Conservation (phyloP, 2,888 invertebrate genomes). For the Eremobia ochroleuca region DNA sequence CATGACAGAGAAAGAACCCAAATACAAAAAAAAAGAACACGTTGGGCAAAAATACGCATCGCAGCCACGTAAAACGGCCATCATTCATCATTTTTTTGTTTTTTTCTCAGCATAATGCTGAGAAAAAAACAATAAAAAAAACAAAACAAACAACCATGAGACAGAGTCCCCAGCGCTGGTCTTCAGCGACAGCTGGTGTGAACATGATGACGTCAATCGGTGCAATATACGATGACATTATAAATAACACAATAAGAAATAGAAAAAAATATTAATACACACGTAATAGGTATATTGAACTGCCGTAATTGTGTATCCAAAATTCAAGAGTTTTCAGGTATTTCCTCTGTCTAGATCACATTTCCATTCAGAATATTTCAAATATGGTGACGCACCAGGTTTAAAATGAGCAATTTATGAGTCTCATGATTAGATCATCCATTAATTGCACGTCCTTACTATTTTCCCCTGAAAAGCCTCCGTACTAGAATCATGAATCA, state of each 20-base stretch:
- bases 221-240: background rate
- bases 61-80: background rate
- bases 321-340: background rate
- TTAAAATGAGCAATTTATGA: background rate
- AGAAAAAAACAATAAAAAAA: too few relatives aligned
- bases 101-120: background rate
- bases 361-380: background rate
- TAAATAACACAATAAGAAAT: background rate
- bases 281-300: too few relatives aligned
- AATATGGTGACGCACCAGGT: slow-evolving; percentile 11
- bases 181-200: background rate
- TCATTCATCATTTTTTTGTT: too few relatives aligned
- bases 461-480: slow-evolving; percentile 7
- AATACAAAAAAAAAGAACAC: background rate
- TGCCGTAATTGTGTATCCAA: background rate
- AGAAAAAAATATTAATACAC: background rate
- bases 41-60: background rate
- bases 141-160: too few relatives aligned
- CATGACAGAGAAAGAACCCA: background rate
- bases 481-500: slow-evolving; percentile 38
- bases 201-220: background rate
- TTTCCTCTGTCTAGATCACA: background rate
- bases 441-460: slow-evolving; percentile 32
- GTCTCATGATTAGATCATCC: background rate
- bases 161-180: background rate